Evolutionary conservation across 2,888 invertebrate genomes (phyloP), one percentile per base, ranked within the genome.

Genomic region (Melangyna quadrimaculata): DNA sequence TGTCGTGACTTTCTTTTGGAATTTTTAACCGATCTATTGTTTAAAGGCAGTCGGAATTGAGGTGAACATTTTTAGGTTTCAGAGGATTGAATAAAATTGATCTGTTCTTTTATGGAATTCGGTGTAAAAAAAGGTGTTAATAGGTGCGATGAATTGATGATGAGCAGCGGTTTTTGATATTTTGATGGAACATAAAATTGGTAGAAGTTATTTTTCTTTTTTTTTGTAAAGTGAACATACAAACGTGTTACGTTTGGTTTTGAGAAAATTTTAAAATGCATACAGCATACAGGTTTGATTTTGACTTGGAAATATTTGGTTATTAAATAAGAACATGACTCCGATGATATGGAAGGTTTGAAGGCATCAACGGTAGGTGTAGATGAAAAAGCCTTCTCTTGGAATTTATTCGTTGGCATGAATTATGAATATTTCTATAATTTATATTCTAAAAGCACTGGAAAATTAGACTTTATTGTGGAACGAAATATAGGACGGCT

Each of bases 101-200:
- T 79, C 71, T 79, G 67, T 84, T 75, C 71, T 69, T 67, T 53
- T n/a, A 24, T 37, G 59, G 35, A 61, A 63, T 77, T 79, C 37
- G 22, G 14, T 84, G 84, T 84, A 51, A 53, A 61, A 53, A 61
- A 71, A 74, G 83, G 73, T 78, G 83, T 74, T 78, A 78, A 83
- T 78, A 65, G 73, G 63, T 48, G 69, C 55, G 27, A 48, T 48
- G 48, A 22, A 78, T 71, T 83, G 51, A 83, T 83, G 78, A 65
- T 14, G 59, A 51, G 65, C 65, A 78, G 40, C 27, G 9, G 4
- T 67, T 67, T 65, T 67, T 74, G 40, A 43, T n/a, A 65, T 71
- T 74, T 74, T 78, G 51, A 71, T 71, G 51, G 65, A 40, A 29
- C 43, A 51, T 69, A 35, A 9, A 51, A n/a, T n/a, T 19, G 32